phyloP scores from a whole-genome alignment of 2,888 invertebrate species.

The Acanthosepion esculentum region DNA sequence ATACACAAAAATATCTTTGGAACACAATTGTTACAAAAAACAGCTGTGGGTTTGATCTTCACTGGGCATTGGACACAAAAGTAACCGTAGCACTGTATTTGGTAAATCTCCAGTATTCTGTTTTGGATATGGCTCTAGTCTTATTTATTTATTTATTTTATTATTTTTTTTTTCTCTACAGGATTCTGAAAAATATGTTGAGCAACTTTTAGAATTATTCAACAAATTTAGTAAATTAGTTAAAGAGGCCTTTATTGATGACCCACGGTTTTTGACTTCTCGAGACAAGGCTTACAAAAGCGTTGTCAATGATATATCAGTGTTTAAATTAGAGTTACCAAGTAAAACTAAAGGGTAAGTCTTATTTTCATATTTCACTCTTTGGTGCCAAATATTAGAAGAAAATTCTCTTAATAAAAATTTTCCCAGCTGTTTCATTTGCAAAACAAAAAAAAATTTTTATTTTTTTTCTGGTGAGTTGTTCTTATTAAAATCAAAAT shows the following conservation, averaged over 20 bases:
- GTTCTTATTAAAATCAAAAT: too few species aligned
- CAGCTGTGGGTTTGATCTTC: too few species aligned
- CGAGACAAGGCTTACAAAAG: slow-evolving; percentile 97
- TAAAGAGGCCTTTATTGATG: slow-evolving; percentile 95
- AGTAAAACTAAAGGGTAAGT: slow-evolving; percentile 77
- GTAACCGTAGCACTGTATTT: not conserved
- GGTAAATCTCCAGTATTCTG: not conserved
- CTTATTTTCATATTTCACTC: not conserved
- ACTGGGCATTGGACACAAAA: too few species aligned
- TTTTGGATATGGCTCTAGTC: not conserved
- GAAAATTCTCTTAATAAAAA: not conserved
- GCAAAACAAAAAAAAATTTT: too few species aligned
- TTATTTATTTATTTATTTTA: not conserved
- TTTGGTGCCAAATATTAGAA: not conserved
- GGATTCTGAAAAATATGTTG: slow-evolving; percentile 99
- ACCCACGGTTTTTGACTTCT: slow-evolving; percentile 96
- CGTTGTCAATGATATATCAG: slow-evolving; percentile 97
- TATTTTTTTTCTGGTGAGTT: too few species aligned
- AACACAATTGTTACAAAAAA: too few species aligned
- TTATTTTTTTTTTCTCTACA: slow-evolving; percentile 62
- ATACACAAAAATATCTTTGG: too few species aligned
- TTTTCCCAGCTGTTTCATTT: not conserved
- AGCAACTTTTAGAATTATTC: slow-evolving; percentile 92
- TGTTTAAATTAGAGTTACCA: slow-evolving; percentile 81
- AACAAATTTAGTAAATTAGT: slow-evolving; percentile 92